Percentiles rank a stretch among this genome's conserved stretches.
Conservation (phyloP, 2,888 invertebrate genomes). For the Heliconius cydno region DNA sequence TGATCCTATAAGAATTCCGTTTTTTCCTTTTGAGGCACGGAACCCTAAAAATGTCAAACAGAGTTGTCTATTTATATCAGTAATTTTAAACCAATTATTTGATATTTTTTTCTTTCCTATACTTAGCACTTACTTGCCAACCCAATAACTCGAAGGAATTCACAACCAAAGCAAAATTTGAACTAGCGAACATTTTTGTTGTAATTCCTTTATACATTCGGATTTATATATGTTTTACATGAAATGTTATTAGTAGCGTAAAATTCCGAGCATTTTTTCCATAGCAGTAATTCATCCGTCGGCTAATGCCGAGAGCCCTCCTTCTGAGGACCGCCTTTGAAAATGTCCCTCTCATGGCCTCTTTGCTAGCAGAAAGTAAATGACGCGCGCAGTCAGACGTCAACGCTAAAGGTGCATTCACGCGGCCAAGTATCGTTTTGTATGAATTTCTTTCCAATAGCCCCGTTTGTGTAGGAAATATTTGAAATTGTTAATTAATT, state of each 20-base stretch:
- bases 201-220: background rate
- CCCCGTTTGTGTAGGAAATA: background rate
- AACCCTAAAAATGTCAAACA: too few species aligned
- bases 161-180: too few species aligned
- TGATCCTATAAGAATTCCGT: too few species aligned
- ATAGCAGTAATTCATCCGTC: constrained; percentile 56
- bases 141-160: too few species aligned
- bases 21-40: too few species aligned
- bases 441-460: constrained; percentile 16
- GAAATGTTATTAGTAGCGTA: background rate
- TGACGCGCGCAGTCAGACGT: constrained; percentile 54
- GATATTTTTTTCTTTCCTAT: too few species aligned
- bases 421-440: constrained; percentile 24
- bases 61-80: too few species aligned
- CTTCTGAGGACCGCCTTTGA: constrained; percentile 43
- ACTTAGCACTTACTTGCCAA: too few species aligned
- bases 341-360: constrained; percentile 39
- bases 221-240: background rate
- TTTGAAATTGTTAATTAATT: background rate
- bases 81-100: too few species aligned
- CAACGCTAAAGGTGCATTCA: constrained; percentile 42
- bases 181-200: too few species aligned
- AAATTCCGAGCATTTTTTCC: constrained; percentile 22
- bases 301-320: constrained; percentile 59
- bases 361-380: constrained; percentile 57